Conservation (phyloP, 1,140 invertebrate species). For the Temnothorax nylanderi region DNA sequence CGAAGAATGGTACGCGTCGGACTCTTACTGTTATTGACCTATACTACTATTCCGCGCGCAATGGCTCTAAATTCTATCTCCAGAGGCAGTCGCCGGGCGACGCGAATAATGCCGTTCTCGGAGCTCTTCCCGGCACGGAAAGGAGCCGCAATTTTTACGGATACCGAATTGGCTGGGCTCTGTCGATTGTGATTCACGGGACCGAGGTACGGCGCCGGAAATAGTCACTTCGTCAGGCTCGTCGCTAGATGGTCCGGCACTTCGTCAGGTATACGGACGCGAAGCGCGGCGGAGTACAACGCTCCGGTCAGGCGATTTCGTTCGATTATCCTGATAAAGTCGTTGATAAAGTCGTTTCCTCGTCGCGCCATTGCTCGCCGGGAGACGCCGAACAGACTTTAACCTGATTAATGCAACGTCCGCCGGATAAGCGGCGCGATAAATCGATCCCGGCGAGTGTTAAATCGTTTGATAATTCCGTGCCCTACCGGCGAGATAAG, state of each 20-base stretch:
- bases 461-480: conserved; percentile 50
- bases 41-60: conserved; percentile 12
- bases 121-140: conserved; percentile 3
- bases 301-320: conserved; percentile 54
- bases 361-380: conserved; percentile 21
- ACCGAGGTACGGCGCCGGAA: conserved; percentile 58
- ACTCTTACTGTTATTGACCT: conserved; percentile 44
- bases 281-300: conserved; percentile 1
- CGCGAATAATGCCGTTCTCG: conserved; percentile 54
- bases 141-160: conserved; percentile 70
- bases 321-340: conserved; percentile 76
- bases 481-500: not conserved
- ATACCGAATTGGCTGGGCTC: conserved; percentile 48
- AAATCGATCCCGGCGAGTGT: conserved; percentile 30
- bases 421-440: conserved; percentile 24
- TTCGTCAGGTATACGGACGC: conserved; percentile 63
- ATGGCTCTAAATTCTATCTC: conserved; percentile 22
- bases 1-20: not conserved
- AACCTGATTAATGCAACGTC: conserved; percentile 67
- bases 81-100: not conserved
- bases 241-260: conserved; percentile 55
- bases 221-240: conserved; percentile 73
- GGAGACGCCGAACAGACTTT: conserved; percentile 29
- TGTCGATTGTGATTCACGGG: conserved; percentile 70
- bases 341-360: conserved; percentile 69